Conservation (phyloP, 2,797 vertebrate species). For the Chelon labrosus region DNA sequence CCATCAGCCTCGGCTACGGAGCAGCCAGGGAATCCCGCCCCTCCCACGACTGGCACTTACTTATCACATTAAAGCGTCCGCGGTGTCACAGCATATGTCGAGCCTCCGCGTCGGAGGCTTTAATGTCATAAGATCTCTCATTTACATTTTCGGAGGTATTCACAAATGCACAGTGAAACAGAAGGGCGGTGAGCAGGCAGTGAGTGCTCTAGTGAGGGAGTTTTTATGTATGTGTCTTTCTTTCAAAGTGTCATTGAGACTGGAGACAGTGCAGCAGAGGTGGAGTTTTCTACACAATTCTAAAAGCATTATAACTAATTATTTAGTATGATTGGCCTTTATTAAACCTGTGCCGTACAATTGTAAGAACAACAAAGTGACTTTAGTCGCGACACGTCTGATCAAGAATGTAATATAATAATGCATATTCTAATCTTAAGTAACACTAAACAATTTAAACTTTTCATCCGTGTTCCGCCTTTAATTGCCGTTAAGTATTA, state of each 20-base stretch:
- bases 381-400: background rate
- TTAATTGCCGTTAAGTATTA: background rate
- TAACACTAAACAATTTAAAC: background rate
- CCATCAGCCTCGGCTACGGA: constrained; percentile 60
- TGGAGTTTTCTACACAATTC: constrained; percentile 20
- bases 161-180: constrained; percentile 67
- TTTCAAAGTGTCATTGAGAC: constrained; percentile 62
- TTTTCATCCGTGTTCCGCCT: background rate
- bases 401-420: constrained; percentile 14
- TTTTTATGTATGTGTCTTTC: constrained; percentile 46
- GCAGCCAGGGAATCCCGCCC: constrained; percentile 65
- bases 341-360: background rate
- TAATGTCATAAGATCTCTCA: constrained; percentile 66
- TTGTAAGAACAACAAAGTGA: background rate
- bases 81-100: constrained; percentile 76
- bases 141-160: constrained; percentile 67
- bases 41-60: constrained; percentile 70
- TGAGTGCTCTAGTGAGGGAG: constrained; percentile 41
- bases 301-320: background rate
- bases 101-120: constrained; percentile 53
- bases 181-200: constrained; percentile 40
- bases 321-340: background rate
- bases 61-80: constrained; percentile 68
- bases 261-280: constrained; percentile 21
- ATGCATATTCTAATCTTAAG: background rate